A percentile compares a stretch with the other conserved stretches of the same genome.
Conservation (phyloP, 2,888 invertebrate genomes). For the Drosophila diplacantha region DNA sequence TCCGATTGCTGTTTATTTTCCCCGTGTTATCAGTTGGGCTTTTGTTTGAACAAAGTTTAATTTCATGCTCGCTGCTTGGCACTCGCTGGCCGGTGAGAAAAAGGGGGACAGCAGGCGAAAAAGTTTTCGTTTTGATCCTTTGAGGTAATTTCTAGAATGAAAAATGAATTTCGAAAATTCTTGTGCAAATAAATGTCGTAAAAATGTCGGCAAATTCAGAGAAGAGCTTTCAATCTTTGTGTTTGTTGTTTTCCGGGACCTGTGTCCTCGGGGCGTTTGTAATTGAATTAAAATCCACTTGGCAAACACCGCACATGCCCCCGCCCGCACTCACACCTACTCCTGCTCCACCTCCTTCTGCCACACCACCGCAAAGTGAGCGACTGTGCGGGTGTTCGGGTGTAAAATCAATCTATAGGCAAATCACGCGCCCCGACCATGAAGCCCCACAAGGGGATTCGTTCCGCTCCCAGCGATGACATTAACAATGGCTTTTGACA, state of each 20-base stretch:
- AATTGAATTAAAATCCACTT: conserved; percentile 49
- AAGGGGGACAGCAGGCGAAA: conserved; percentile 22
- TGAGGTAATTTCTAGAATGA: conserved; percentile 42
- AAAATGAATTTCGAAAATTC: conserved; percentile 49
- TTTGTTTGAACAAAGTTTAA: conserved; percentile 50
- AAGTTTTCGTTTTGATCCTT: conserved; percentile 48
- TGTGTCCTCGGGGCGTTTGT: conserved; percentile 20
- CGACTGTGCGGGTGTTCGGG: conserved; percentile 16
- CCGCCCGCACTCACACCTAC: conserved; percentile 1
- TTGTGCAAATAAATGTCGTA: conserved; percentile 13
- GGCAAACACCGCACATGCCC: conserved; percentile 15
- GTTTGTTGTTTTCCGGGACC: not conserved
- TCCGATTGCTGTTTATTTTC: conserved; percentile 37
- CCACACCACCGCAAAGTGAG: not conserved
- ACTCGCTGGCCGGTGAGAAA: conserved; percentile 33
- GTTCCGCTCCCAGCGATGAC: conserved; percentile 32
- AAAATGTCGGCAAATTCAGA: conserved; percentile 3
- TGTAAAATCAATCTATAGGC: conserved; percentile 55
- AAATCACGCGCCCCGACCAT: conserved; percentile 53
- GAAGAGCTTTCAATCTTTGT: conserved; percentile 2
- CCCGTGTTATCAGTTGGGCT: conserved; percentile 36
- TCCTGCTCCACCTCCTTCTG: not conserved
- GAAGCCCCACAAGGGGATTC: conserved; percentile 34
- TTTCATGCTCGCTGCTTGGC: conserved; percentile 51
- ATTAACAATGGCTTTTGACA: conserved; percentile 68